Conservation (phyloP, 2,797 vertebrate species). For the Siniperca scherzeri region DNA sequence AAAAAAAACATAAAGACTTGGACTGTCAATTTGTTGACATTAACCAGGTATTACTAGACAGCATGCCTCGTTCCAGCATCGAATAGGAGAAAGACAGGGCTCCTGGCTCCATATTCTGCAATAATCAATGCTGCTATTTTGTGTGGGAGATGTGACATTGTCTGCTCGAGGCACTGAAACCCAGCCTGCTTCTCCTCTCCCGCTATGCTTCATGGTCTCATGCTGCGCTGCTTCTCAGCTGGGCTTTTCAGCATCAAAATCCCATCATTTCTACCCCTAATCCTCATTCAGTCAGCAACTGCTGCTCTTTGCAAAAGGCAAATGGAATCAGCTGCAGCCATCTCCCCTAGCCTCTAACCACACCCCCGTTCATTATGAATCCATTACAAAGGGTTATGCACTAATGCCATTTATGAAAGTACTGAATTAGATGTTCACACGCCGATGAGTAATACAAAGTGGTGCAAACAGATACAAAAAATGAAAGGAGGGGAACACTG, state of each 20-base stretch:
- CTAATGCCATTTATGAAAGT: slow-evolving; percentile 38
- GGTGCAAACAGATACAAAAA: slow-evolving; percentile 3
- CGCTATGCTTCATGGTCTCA: slow-evolving; percentile 51
- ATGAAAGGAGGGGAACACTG: background rate
- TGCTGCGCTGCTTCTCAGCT: slow-evolving; percentile 53
- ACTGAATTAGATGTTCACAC: slow-evolving; percentile 31
- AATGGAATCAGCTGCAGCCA: slow-evolving; percentile 58
- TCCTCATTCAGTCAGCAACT: slow-evolving; percentile 64
- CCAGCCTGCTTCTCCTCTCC: slow-evolving; percentile 37
- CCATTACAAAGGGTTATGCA: slow-evolving; percentile 40
- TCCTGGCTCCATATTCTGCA: slow-evolving; percentile 39
- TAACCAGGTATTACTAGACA: slow-evolving; percentile 45
- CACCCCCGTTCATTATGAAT: slow-evolving; percentile 28
- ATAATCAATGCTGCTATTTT: slow-evolving; percentile 63
- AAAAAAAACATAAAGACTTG: background rate
- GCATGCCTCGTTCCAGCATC: slow-evolving; percentile 19
- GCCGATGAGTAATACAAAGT: background rate
- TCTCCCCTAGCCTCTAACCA: slow-evolving; percentile 42
- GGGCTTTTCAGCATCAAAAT: slow-evolving; percentile 62
- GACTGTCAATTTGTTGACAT: slow-evolving; percentile 52
- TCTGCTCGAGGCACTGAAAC: slow-evolving; percentile 55
- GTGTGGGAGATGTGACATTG: slow-evolving; percentile 60
- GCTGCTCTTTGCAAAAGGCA: slow-evolving; percentile 50
- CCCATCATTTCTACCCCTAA: slow-evolving; percentile 63
- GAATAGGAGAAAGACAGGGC: slow-evolving; percentile 31